Evolutionary conservation across 2,113 vertebrate genomes (phyloP), one percentile per base, ranked within the genome.

Genomic region (Toxostoma redivivum): DNA sequence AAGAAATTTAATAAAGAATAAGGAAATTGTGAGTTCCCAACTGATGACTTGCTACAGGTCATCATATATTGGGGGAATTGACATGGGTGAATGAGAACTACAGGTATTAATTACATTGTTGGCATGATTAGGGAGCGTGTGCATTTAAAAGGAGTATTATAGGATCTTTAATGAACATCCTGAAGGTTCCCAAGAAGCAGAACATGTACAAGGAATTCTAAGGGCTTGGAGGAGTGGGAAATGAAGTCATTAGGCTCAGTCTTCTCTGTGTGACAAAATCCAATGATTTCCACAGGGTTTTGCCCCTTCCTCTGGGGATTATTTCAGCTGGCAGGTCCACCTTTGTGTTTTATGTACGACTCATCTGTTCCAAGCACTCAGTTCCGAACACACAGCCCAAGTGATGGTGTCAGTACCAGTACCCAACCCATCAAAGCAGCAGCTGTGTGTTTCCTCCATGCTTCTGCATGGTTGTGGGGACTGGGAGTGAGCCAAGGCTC

Each of bases 341-440:
- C 23, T 35, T 84, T 79, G 5, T 71, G 5, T 17, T 77, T 48
- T 31, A 13, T 21, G 2, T 7, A 8, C 17, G n/a, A 44, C 62
- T n/a, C 3, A 17, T 47, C 23, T 53, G 9, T 56, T 44, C n/a
- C 19, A 60, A 33, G 28, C 5, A 22, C 3, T 51, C 35, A 51
- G 20, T 56, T 85, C 35, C 45, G 40, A 71, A 22, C 5, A 17
- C 44, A 28, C 16, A 87, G 3, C 0, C 0, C 1, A 57, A 44
- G 20, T 50, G 70, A 12, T 12, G 15, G n/a, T 38, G 30, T 37
- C 44, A 37, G 8, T 2, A 4, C 13, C n/a, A 28, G 6, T 5
- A 6, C 27, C 9, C n/a, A 70, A 0, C 15, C 57, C 11, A 3
- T 16, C 8, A 15, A 21, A 70, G 37, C 24, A 24, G 2, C 3